These are phyloP conservation scores for Limnephilus auricula DNA, from an alignment of 2,888 invertebrate genomes.

Conservation along the genomic window DNA sequence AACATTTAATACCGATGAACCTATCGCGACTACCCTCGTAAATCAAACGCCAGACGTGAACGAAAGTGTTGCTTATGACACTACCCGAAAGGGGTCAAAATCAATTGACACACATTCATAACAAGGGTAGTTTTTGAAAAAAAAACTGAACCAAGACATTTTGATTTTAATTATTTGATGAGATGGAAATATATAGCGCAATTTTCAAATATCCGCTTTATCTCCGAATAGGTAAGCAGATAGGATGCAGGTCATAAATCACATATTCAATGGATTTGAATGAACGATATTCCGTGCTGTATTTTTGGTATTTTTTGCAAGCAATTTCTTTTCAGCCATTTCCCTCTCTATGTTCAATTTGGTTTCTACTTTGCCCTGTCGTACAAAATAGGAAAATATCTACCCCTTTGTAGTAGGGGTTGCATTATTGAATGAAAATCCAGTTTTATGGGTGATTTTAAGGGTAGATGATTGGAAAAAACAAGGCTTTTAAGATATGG, in stretches of 20 bases:
- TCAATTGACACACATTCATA: slow-evolving; percentile 2
- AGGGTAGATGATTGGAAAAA: background rate
- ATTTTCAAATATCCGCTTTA: background rate
- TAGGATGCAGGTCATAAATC: background rate
- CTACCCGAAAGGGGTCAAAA: background rate
- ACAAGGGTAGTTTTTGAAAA: background rate
- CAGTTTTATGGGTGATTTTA: background rate
- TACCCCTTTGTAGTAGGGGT: background rate
- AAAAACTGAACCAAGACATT: background rate
- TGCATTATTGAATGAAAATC: background rate
- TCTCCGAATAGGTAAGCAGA: background rate
- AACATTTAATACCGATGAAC: slow-evolving; percentile 32
- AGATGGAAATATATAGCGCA: background rate
- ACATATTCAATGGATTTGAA: background rate
- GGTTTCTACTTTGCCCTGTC: background rate
- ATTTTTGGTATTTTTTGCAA: background rate
- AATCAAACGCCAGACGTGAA: slow-evolving; percentile 9
- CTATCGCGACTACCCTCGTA: slow-evolving; percentile 6
- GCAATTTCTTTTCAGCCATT: background rate
- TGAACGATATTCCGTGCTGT: background rate
- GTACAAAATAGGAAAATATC: background rate
- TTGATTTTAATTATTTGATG: background rate
- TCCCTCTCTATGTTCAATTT: background rate
- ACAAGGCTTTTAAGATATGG: background rate
- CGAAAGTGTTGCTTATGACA: slow-evolving; percentile 21